A percentile compares a stretch with the other conserved stretches of the same genome.
phyloP scores from a whole-genome alignment of 2,113 vertebrate genomes.

The Strix aluco region DNA sequence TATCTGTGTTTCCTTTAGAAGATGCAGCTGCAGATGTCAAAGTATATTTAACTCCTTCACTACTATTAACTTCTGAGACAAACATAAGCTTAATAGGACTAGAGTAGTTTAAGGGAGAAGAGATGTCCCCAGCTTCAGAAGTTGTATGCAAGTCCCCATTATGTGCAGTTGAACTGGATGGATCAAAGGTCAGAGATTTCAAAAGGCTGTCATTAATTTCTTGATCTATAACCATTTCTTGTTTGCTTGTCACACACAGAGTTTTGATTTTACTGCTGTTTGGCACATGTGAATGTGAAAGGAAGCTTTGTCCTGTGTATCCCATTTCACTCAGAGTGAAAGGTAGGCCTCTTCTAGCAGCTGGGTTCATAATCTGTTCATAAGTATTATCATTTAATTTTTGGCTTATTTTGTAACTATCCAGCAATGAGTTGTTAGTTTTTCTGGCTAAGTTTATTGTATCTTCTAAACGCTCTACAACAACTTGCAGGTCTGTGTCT shows the following conservation, averaged over 20 bases:
- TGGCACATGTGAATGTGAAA: constrained; percentile 19
- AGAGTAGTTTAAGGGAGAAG: constrained; percentile 74
- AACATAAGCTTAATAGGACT: constrained; percentile 98
- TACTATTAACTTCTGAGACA: constrained; percentile 85
- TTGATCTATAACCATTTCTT: constrained; percentile 19
- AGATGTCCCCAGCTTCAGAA: constrained; percentile 11
- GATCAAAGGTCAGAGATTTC: constrained; percentile 51
- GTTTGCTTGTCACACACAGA: neutral
- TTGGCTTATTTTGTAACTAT: constrained; percentile 62
- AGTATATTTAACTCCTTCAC: constrained; percentile 88
- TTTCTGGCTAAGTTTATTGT: constrained; percentile 68
- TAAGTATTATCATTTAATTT: constrained; percentile 56
- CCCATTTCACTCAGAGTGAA: constrained; percentile 40
- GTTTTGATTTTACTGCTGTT: constrained; percentile 50
- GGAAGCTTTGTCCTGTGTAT: constrained; percentile 47
- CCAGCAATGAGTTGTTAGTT: constrained; percentile 43
- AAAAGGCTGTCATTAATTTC: constrained; percentile 6
- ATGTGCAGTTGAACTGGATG: neutral
- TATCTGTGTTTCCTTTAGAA: constrained; percentile 61
- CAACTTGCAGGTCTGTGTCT: constrained; percentile 76
- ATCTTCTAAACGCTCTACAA: constrained; percentile 80
- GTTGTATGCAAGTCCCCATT: neutral
- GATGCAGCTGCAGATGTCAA: constrained; percentile 82
- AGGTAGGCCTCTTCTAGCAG: constrained; percentile 15
- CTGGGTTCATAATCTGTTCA: constrained; percentile 37